Percentiles rank a stretch among this genome's conserved stretches.
These are phyloP conservation scores for Stegana nigrithorax DNA, from an alignment of 2,888 invertebrate species.

Conservation along the genomic window DNA sequence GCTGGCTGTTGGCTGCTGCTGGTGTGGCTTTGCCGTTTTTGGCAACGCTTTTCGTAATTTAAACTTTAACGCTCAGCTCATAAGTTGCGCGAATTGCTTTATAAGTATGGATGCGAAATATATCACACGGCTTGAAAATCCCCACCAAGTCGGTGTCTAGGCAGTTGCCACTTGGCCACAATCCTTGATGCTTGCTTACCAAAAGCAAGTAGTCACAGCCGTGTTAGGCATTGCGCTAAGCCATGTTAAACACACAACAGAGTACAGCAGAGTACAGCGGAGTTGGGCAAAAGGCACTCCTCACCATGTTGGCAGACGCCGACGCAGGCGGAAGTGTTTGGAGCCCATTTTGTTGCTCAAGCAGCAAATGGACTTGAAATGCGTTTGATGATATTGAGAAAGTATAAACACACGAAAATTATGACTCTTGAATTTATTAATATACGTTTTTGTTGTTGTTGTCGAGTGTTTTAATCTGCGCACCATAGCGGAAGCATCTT, in stretches of 20 bases:
- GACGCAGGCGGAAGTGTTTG: not conserved
- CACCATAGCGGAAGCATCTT: too few species aligned
- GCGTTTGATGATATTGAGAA: too few species aligned
- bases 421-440: too few species aligned
- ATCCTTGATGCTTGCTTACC: not conserved
- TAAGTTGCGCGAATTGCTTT: constrained; percentile 16
- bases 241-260: not conserved
- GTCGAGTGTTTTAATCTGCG: too few species aligned
- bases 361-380: constrained; percentile 8
- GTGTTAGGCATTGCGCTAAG: too few species aligned
- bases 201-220: not conserved
- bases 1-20: not conserved
- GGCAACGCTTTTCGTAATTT: constrained; percentile 5
- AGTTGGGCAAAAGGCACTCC: not conserved
- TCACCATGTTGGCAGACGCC: not conserved
- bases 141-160: not conserved
- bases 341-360: constrained; percentile 7
- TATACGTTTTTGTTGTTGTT: too few species aligned
- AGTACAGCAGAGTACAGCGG: not conserved
- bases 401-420: too few species aligned
- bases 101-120: too few species aligned
- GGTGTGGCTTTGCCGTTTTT: not conserved
- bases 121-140: not conserved
- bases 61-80: constrained; percentile 12
- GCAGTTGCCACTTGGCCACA: not conserved